Conservation (phyloP, 1,140 invertebrate species). For the Oncopodura yosiiana region DNA sequence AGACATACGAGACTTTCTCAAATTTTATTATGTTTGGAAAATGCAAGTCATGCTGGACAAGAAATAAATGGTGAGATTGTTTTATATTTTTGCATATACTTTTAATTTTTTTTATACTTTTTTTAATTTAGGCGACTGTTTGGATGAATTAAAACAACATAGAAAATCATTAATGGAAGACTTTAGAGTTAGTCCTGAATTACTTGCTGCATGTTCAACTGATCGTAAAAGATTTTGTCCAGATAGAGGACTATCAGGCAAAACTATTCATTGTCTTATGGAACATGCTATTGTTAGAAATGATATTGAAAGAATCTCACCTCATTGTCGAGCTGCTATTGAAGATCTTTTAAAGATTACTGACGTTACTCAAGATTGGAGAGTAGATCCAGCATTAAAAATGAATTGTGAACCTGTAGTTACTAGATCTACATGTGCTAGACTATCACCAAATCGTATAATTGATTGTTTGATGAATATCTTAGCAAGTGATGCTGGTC, state of each 20-base stretch:
- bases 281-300: slow-evolving; percentile 60
- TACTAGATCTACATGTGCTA: slow-evolving; percentile 40
- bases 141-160: slow-evolving; percentile 76
- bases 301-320: slow-evolving; percentile 51
- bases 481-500: slow-evolving; percentile 18
- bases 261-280: slow-evolving; percentile 94
- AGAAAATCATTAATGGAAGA: slow-evolving; percentile 84
- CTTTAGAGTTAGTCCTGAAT: slow-evolving; percentile 80
- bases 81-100: not conserved
- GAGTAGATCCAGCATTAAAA: slow-evolving; percentile 76
- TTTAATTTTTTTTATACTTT: not conserved
- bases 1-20: slow-evolving; percentile 76
- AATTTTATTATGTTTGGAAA: slow-evolving; percentile 86
- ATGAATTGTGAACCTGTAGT: slow-evolving; percentile 77
- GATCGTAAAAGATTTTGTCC: slow-evolving; percentile 70
- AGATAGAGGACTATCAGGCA: slow-evolving; percentile 61
- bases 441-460: slow-evolving; percentile 15
- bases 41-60: slow-evolving; percentile 57
- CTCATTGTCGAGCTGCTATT: slow-evolving; percentile 60
- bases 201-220: slow-evolving; percentile 75
- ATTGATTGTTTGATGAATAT: slow-evolving; percentile 32
- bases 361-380: slow-evolving; percentile 80
- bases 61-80: slow-evolving; percentile 23
- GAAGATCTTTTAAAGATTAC: slow-evolving; percentile 67
- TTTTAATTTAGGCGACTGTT: no score